Evolutionary conservation across 1,140 invertebrate genomes (phyloP), one percentile per base, ranked within the genome.

Genomic region (Macrobrachium rosenbergii): DNA sequence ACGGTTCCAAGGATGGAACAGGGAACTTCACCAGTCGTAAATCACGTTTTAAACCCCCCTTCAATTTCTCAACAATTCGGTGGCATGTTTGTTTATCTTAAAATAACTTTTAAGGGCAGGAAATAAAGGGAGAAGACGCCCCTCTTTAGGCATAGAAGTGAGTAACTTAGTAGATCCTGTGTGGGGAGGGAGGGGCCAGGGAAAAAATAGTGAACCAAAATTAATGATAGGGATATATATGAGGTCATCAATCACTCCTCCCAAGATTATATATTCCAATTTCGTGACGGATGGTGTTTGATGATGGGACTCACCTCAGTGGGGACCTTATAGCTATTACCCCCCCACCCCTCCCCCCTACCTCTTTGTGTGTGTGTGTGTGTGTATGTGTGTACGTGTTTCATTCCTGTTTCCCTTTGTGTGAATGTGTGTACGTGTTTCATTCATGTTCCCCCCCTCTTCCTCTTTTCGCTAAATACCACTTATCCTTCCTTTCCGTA

Each of bases 241-340:
- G 69, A 37, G 69, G 69, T 8, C 69, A 28, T 72, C 16, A 14
- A 72, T 72, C 69, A 72, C 69, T 72, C 21, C 52, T 52, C 69
- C 21, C 69, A 72, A 72, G 83, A 85, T 85, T 85, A 85, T 73
- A 63, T 77, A 85, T 77, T 59, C 83, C 28, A 76, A 59, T 63
- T 80, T 59, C 19, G 77, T 80, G 77, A 80, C 77, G 60, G 45
- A 85, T 78, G 73, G 64, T 60, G 75, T 21, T 58, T 85, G 83
- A 67, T 85, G 83, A 78, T 62, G 60, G 76, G 73, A 60, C 58
- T 58, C 52, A 80, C 45, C 52, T 58, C 37, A 64, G 10, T 72
- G 64, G 67, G 73, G 73, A 77, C 60, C 64, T 75, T 52, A 45
- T 59, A 62, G 62, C 77, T 78, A 78, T 78, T 52, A 64, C 58